Percentiles rank a stretch among this genome's conserved stretches.
Conservation (phyloP, 2,113 vertebrate genomes). For the Symphodus melops region DNA sequence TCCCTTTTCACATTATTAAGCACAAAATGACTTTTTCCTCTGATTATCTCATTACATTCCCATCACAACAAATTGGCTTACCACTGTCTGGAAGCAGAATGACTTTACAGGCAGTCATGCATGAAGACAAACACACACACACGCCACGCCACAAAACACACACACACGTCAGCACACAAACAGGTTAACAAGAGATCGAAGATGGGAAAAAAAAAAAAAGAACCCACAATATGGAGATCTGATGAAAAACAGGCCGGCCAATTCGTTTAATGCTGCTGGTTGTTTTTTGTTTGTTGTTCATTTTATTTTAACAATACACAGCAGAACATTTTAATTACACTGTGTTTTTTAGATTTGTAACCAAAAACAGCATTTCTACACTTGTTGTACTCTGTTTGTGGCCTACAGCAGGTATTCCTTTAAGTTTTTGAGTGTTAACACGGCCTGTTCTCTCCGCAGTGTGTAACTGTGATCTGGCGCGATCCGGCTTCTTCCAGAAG, state of each 20-base stretch:
- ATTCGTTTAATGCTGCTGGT: no score
- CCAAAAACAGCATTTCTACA: neutral
- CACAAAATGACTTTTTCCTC: constrained; percentile 67
- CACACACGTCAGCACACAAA: constrained; percentile 11
- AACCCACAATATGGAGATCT: no score
- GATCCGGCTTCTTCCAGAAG: constrained; percentile 99
- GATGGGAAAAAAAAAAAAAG: constrained; percentile 1
- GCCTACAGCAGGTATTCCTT: neutral
- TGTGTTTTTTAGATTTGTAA: neutral
- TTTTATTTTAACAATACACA: neutral
- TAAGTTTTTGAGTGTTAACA: neutral
- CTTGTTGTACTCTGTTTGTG: neutral
- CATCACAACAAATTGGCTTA: constrained; percentile 69
- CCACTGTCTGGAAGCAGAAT: constrained; percentile 54
- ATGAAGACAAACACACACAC: constrained; percentile 46
- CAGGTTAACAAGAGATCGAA: constrained; percentile 4
- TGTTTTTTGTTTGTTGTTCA: neutral
- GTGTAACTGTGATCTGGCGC: constrained; percentile 95
- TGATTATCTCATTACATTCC: constrained; percentile 74
- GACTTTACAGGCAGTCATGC: constrained; percentile 43
- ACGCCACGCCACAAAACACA: constrained; percentile 24
- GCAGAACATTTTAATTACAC: constrained; percentile 2
- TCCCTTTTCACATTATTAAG: constrained; percentile 50
- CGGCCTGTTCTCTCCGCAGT: constrained; percentile 80
- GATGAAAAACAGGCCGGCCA: neutral